Evolutionary conservation across 2,797 vertebrate genomes (phyloP).

Genomic region (Heterohyrax brucei): DNA sequence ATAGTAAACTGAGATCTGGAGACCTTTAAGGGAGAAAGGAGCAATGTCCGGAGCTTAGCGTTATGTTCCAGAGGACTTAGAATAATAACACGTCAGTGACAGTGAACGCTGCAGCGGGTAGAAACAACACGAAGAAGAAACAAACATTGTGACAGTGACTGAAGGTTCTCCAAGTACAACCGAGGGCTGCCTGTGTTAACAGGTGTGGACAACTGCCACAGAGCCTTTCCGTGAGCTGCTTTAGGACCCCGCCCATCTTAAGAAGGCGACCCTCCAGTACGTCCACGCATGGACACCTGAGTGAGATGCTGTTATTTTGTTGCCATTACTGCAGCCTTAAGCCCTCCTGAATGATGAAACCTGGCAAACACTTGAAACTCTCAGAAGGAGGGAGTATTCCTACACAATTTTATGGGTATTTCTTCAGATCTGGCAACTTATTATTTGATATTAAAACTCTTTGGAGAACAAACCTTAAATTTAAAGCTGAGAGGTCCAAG

Average conservation of each 20-base stretch:
- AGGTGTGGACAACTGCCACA: background rate
- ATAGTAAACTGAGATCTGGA: background rate
- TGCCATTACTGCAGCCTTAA: background rate
- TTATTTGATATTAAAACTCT: background rate
- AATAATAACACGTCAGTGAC: background rate
- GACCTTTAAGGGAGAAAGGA: background rate
- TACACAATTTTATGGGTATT: background rate
- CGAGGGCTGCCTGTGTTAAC: background rate
- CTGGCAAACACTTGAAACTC: background rate
- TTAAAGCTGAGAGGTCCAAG: background rate
- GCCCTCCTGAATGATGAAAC: background rate
- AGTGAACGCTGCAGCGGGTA: background rate
- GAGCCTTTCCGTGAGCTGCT: background rate
- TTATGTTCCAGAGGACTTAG: background rate
- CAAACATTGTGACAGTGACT: accelerated
- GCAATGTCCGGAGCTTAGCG: background rate
- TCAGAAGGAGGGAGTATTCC: background rate
- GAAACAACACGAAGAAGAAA: background rate
- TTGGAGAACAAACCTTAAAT: background rate
- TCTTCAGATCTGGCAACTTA: background rate
- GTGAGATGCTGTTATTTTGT: background rate
- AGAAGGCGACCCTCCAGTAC: background rate
- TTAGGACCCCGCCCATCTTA: background rate
- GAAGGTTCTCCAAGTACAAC: background rate
- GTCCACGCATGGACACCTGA: background rate